phyloP scores from a whole-genome alignment of 1,140 invertebrate genomes.

The Drosophila ficusphila region DNA sequence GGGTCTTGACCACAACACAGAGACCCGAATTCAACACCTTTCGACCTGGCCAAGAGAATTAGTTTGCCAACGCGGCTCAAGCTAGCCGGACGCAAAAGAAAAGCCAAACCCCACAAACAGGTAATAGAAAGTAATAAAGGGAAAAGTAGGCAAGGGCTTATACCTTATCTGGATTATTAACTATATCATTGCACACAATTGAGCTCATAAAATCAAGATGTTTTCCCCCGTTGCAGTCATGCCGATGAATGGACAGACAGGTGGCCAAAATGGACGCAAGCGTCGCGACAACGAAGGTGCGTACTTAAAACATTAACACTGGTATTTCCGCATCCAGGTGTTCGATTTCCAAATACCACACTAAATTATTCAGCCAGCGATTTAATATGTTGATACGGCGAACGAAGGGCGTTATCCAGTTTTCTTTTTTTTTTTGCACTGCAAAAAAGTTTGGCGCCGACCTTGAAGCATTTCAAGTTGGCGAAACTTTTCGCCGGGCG shows the following conservation, averaged over 20 bases:
- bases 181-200: too few relatives aligned
- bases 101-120: too few relatives aligned
- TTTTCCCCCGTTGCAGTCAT: conserved; percentile 66
- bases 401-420: conserved; percentile 4
- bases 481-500: conserved; percentile 40
- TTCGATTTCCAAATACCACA: conserved; percentile 16
- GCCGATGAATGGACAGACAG: conserved; percentile 81
- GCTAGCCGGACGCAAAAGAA: conserved; percentile 62
- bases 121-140: conserved; percentile 2
- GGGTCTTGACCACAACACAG: conserved; percentile 60
- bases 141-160: neutral
- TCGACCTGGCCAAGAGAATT: conserved; percentile 44
- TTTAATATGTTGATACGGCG: neutral
- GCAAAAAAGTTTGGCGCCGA: conserved; percentile 26
- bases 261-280: conserved; percentile 65
- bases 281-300: conserved; percentile 75
- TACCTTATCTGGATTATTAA: neutral
- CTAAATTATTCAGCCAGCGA: conserved; percentile 40
- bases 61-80: conserved; percentile 74
- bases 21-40: conserved; percentile 79
- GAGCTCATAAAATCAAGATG: conserved; percentile 22
- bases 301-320: conserved; percentile 64
- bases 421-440: too few relatives aligned
- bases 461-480: conserved; percentile 51
- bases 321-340: conserved; percentile 6